phyloP scores from a whole-genome alignment of 2,797 vertebrate species.

The Atherinosoma microstoma region DNA sequence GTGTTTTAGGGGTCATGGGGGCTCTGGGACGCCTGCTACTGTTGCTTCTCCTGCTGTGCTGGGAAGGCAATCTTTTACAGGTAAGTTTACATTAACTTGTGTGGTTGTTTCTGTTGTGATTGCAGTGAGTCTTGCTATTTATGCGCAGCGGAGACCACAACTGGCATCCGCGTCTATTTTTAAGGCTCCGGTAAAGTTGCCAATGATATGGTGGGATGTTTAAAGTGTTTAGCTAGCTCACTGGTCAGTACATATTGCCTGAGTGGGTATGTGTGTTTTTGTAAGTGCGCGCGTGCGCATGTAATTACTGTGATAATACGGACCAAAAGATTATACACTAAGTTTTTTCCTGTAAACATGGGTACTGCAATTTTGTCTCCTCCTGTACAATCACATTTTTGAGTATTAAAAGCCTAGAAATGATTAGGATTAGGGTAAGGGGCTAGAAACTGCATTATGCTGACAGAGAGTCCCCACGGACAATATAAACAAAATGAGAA shows the following conservation, averaged over 20 bases:
- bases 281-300: conserved; percentile 4
- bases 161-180: conserved; percentile 71
- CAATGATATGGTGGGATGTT: conserved; percentile 49
- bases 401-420: too few relatives aligned
- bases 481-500: too few relatives aligned
- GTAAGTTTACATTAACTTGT: conserved; percentile 54
- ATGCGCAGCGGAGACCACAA: conserved; percentile 27
- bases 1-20: conserved; percentile 50
- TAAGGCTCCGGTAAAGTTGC: conserved; percentile 57
- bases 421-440: too few relatives aligned
- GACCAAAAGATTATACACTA: too few relatives aligned
- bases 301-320: not conserved
- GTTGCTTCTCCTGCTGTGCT: conserved; percentile 62
- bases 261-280: conserved; percentile 6
- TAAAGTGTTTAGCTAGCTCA: conserved; percentile 20
- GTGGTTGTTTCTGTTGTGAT: conserved; percentile 9
- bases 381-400: too few relatives aligned
- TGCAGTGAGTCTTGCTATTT: conserved; percentile 48
- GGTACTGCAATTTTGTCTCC: too few relatives aligned
- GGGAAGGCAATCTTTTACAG: conserved; percentile 64
- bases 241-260: conserved; percentile 7
- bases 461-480: too few relatives aligned
- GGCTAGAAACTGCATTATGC: too few relatives aligned
- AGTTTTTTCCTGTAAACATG: too few relatives aligned
- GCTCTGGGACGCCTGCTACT: conserved; percentile 61